These are phyloP conservation scores for Loxodonta africana DNA, from an alignment of 2,113 vertebrate species.

Conservation along the genomic window DNA sequence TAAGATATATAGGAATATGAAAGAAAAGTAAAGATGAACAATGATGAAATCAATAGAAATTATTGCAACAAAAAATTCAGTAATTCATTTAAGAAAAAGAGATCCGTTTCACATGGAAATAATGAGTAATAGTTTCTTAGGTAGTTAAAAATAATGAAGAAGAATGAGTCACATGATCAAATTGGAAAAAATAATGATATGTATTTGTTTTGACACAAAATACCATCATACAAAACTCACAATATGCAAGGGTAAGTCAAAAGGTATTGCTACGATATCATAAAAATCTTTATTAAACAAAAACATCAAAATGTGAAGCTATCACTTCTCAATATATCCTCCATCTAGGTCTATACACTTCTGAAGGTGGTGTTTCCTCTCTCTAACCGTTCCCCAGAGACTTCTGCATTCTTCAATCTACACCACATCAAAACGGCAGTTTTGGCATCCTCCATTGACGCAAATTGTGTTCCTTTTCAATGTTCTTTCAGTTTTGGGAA, in stretches of 20 bases:
- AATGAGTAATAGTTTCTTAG: neutral
- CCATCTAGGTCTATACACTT: too few species aligned
- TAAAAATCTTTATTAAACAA: too few species aligned
- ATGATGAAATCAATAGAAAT: neutral
- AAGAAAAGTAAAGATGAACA: neutral
- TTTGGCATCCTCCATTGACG: too few species aligned
- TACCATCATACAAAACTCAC: neutral
- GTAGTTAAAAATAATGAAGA: neutral
- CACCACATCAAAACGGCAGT: too few species aligned
- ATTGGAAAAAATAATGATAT: neutral
- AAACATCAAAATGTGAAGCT: too few species aligned
- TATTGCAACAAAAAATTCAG: neutral
- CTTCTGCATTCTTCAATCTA: too few species aligned
- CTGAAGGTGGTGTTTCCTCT: too few species aligned
- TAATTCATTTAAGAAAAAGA: neutral
- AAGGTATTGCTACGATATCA: too few species aligned
- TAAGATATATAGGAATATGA: neutral
- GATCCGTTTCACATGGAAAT: constrained; percentile 25
- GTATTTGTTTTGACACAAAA: neutral
- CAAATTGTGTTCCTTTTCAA: too few species aligned
- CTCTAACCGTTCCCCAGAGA: too few species aligned
- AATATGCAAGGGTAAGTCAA: neutral
- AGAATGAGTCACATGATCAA: neutral
- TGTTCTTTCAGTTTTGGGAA: too few species aligned
- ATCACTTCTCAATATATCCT: too few species aligned